Conservation (phyloP, 2,113 vertebrate species). For the Spermophilus dauricus region DNA sequence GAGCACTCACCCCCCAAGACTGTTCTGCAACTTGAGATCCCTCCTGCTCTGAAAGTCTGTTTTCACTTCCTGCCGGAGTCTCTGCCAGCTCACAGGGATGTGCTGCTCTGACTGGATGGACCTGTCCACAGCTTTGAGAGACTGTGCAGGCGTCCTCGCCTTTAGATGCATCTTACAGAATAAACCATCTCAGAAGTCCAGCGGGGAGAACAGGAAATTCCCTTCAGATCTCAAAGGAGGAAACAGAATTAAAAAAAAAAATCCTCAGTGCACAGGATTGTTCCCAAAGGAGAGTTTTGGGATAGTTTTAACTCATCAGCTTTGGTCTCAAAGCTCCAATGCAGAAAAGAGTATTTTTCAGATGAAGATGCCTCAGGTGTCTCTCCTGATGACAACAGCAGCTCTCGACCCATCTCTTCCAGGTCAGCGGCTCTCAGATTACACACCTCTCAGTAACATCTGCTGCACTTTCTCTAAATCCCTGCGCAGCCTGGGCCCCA, state of each 20-base stretch:
- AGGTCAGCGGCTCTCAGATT: too few species aligned
- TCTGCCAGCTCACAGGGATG: not conserved
- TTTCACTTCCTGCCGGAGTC: too few species aligned
- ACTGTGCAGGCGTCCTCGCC: accelerated
- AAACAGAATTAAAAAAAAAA: not conserved
- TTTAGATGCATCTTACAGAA: not conserved
- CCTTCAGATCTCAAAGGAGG: not conserved
- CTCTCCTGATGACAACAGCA: not conserved
- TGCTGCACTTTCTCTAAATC: too few species aligned
- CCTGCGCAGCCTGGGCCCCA: too few species aligned
- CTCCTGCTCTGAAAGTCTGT: not conserved
- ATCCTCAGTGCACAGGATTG: not conserved
- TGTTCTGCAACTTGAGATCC: not conserved
- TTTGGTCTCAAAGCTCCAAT: not conserved
- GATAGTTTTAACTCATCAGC: not conserved
- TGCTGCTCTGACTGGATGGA: too few species aligned
- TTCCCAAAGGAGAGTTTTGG: not conserved
- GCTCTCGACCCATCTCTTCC: too few species aligned
- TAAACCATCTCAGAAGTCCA: not conserved
- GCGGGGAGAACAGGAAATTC: not conserved
- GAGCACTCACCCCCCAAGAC: not conserved
- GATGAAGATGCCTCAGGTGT: not conserved
- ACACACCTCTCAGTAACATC: too few species aligned
- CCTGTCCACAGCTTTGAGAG: too few species aligned
- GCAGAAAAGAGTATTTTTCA: not conserved